A percentile compares a stretch with the other conserved stretches of the same genome.
Conservation (phyloP, 2,888 invertebrate genomes). For the Crossocerus cetratus region DNA sequence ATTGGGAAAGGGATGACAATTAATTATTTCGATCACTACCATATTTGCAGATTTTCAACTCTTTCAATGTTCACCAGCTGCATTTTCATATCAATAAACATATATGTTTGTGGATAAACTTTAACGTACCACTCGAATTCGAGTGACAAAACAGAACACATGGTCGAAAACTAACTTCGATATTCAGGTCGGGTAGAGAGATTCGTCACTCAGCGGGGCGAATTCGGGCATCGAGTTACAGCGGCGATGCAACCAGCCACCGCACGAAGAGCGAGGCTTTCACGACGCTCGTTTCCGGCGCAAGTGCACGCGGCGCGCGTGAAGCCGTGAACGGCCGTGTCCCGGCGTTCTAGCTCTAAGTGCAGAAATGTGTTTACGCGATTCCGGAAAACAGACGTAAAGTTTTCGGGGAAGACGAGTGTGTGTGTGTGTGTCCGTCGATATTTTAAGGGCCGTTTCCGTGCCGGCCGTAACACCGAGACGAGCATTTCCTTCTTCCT, state of each 20-base stretch:
- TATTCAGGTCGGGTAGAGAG: no score
- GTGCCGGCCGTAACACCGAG: neutral
- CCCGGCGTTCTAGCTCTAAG: constrained; percentile 25
- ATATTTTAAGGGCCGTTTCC: constrained; percentile 18
- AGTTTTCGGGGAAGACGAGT: constrained; percentile 32
- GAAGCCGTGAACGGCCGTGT: constrained; percentile 19
- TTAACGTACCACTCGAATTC: no score
- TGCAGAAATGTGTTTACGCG: constrained; percentile 49
- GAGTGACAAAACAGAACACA: no score
- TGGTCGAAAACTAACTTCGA: no score
- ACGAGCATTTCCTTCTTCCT: neutral
- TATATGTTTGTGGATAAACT: no score
- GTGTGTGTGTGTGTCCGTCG: no score
- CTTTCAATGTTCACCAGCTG: no score
- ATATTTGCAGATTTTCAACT: no score
- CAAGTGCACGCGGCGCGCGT: constrained; percentile 29
- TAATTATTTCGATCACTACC: no score
- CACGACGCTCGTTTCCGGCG: constrained; percentile 33
- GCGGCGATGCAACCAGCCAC: neutral
- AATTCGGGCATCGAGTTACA: neutral
- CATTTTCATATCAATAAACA: no score
- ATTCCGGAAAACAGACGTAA: constrained; percentile 36
- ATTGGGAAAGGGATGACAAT: no score
- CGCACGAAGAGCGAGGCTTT: constrained; percentile 9
- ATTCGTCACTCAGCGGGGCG: no score